Evolutionary conservation across 1,140 invertebrate species (phyloP).

Genomic region (Nixonia krombeini): DNA sequence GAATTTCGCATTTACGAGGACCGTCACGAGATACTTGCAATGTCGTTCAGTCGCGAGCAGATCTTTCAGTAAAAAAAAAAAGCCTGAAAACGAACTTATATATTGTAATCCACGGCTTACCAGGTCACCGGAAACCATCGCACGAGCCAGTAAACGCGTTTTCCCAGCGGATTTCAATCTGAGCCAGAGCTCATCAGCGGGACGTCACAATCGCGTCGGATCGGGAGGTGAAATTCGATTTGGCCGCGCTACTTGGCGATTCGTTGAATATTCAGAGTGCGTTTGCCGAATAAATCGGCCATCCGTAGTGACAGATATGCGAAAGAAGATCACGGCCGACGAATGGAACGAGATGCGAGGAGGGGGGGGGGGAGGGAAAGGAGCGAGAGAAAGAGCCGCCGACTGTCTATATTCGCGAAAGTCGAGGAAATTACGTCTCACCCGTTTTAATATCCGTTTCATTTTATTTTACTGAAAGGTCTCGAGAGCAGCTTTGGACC

Average conservation of each 20-base stretch:
- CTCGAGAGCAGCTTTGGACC: slow-evolving; percentile 1
- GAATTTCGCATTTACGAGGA: neutral
- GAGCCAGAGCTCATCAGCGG: slow-evolving; percentile 9
- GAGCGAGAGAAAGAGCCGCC: slow-evolving; percentile 5
- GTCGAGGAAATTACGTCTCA: slow-evolving; percentile 19
- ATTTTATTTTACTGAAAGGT: slow-evolving; percentile 29
- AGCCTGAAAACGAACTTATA: neutral
- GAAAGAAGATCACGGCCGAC: slow-evolving; percentile 16
- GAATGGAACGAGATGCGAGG: slow-evolving; percentile 12
- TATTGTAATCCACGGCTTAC: slow-evolving; percentile 8
- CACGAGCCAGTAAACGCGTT: slow-evolving; percentile 4
- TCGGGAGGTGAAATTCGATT: slow-evolving; percentile 14
- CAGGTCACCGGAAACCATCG: slow-evolving; percentile 9
- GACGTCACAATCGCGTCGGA: slow-evolving; percentile 11
- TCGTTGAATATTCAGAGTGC: slow-evolving; percentile 44
- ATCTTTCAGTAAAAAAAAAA: neutral
- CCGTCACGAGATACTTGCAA: no score
- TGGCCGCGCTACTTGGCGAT: slow-evolving; percentile 15
- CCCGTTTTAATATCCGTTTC: slow-evolving; percentile 38
- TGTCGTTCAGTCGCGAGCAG: no score
- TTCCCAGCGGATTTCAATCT: slow-evolving; percentile 11
- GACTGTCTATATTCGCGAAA: slow-evolving; percentile 1
- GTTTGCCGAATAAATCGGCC: slow-evolving; percentile 35
- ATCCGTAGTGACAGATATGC: slow-evolving; percentile 21
- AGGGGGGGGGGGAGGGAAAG: no score